Percentiles rank a stretch among this genome's conserved stretches.
Evolutionary conservation across 2,888 invertebrate species (phyloP).

Genomic region (Epiblema foenella): DNA sequence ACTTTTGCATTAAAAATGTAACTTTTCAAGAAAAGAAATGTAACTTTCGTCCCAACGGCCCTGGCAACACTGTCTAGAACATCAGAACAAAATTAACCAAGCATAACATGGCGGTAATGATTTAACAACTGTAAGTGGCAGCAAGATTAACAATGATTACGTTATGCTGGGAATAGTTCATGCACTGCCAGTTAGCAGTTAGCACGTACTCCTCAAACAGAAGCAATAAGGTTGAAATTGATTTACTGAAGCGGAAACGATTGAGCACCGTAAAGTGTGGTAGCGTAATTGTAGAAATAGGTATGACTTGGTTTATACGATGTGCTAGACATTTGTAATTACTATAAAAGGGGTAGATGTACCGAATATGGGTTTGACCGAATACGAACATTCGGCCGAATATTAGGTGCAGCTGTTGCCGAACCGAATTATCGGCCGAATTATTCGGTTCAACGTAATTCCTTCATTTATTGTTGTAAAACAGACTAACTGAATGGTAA

Average conservation of each 20-base stretch:
- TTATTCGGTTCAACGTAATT: too few relatives aligned
- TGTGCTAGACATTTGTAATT: slow-evolving; percentile 10
- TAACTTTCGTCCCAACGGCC: too few relatives aligned
- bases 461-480: too few relatives aligned
- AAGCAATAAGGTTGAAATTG: slow-evolving; percentile 6
- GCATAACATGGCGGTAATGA: slow-evolving; percentile 13
- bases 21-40: too few relatives aligned
- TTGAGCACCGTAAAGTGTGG: slow-evolving; percentile 14
- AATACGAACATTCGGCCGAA: too few relatives aligned
- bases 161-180: slow-evolving; percentile 10
- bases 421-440: too few relatives aligned
- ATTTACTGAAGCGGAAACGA: slow-evolving; percentile 6
- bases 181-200: slow-evolving; percentile 11
- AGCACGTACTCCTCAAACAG: not conserved
- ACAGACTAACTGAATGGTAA: too few relatives aligned
- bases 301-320: slow-evolving; percentile 15
- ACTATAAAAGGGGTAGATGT: not conserved
- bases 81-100: slow-evolving; percentile 7
- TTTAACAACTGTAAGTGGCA: slow-evolving; percentile 25
- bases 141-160: slow-evolving; percentile 12
- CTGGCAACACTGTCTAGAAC: too few relatives aligned
- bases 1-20: too few relatives aligned
- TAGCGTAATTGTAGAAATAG: slow-evolving; percentile 9
- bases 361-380: too few relatives aligned
- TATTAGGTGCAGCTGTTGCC: too few relatives aligned